Evolutionary conservation across 2,888 invertebrate genomes (phyloP).

Genomic region (Epinotia nisella): DNA sequence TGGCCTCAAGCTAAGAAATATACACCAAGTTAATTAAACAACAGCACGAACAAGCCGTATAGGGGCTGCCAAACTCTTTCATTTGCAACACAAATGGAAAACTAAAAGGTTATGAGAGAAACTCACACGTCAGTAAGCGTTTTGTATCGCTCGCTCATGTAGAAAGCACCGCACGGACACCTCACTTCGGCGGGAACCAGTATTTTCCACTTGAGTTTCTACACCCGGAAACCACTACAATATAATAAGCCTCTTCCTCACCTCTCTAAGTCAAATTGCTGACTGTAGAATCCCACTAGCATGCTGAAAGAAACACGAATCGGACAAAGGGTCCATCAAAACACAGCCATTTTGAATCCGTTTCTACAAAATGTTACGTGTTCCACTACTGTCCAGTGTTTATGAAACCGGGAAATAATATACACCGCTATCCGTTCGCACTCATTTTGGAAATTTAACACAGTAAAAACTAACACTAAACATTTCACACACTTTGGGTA

Average conservation of each 20-base stretch:
- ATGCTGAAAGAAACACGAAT: slow-evolving; percentile 88
- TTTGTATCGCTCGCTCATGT: slow-evolving; percentile 74
- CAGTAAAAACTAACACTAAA: slow-evolving; percentile 82
- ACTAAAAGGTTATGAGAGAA: slow-evolving; percentile 73
- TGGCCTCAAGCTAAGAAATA: slow-evolving; percentile 57
- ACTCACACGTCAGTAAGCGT: slow-evolving; percentile 80
- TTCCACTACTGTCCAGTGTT: slow-evolving; percentile 70
- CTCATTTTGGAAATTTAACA: slow-evolving; percentile 80
- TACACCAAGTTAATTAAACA: slow-evolving; percentile 63
- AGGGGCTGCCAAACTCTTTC: slow-evolving; percentile 11
- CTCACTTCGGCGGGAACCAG: slow-evolving; percentile 72
- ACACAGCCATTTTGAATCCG: slow-evolving; percentile 89
- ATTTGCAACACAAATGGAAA: slow-evolving; percentile 54
- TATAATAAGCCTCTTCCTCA: slow-evolving; percentile 73
- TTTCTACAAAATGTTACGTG: slow-evolving; percentile 82
- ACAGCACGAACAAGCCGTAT: slow-evolving; percentile 50
- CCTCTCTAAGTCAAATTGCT: slow-evolving; percentile 87
- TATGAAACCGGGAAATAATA: slow-evolving; percentile 57
- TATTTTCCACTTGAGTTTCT: slow-evolving; percentile 74
- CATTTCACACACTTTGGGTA: slow-evolving; percentile 82
- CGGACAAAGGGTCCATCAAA: slow-evolving; percentile 88
- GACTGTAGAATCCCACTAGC: slow-evolving; percentile 87
- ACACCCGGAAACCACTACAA: slow-evolving; percentile 56
- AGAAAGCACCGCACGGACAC: slow-evolving; percentile 79
- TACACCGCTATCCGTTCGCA: slow-evolving; percentile 78